These are phyloP conservation scores for Eleutherodactylus coqui DNA, from an alignment of 2,797 vertebrate species.

Conservation along the genomic window DNA sequence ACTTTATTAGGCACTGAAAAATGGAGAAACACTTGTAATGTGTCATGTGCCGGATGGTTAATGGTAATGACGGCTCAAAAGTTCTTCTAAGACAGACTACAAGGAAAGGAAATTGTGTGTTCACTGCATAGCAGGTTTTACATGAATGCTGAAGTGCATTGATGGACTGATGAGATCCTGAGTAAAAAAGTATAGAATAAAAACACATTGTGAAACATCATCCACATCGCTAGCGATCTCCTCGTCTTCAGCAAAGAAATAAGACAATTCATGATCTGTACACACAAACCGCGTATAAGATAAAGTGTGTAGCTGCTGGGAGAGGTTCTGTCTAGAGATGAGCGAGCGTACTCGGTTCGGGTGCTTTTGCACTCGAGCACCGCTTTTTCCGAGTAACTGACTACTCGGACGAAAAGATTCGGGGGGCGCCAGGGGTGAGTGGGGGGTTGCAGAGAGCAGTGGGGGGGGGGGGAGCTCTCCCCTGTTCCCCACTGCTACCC, in stretches of 20 bases:
- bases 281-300: no score
- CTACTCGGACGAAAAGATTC: no score
- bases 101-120: not conserved
- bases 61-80: slow-evolving; percentile 8
- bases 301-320: no score
- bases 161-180: not conserved
- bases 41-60: slow-evolving; percentile 32
- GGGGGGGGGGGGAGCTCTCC: no score
- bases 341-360: no score
- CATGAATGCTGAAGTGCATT: slow-evolving; percentile 5
- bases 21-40: slow-evolving; percentile 9
- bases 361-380: no score
- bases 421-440: no score
- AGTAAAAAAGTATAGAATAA: not conserved
- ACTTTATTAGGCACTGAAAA: slow-evolving; percentile 50
- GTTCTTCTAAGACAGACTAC: not conserved
- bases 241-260: not conserved
- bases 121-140: not conserved
- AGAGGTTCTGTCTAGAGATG: no score
- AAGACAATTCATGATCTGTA: not conserved
- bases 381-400: no score
- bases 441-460: no score
- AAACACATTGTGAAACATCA: not conserved
- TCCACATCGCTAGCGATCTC: not conserved
- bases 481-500: no score